Evolutionary conservation across 1,140 invertebrate genomes (phyloP), one percentile per base, ranked within the genome.

Genomic region (Gryon sp.): DNA sequence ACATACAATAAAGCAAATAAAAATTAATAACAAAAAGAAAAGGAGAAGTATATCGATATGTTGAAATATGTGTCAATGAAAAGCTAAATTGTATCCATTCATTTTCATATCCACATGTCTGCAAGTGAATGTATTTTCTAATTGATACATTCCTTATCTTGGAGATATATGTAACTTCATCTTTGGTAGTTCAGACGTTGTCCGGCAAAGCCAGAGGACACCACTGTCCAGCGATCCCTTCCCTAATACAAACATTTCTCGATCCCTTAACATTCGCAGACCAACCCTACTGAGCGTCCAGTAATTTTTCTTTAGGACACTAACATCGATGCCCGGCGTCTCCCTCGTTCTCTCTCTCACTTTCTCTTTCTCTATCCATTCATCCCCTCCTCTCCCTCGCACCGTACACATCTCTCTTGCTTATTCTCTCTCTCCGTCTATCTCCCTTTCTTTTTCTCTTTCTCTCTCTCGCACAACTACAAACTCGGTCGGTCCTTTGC

Each of bases 211-310:
- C 83, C 82, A 79, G 88, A 87, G 87, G 78, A 87, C 88, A 86
- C 86, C 88, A 88, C 88, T 86, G 86, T 88, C 87, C 88, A 85
- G 88, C 76, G 81, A 85, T 85, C 86, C 82, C 81, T 82, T 74
- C 77, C 81, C 82, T 55, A 79, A 78, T 65, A 83, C 81, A 78
- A 26, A 28, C 24, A 52, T 59, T 50, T 43, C 36, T 38, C 45
- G 52, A 66, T 78, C 81, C 80, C 84, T 84, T 85, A 85, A 80
- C 40, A 78, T 82, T 70, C 68, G 72, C 76, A 72, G 66, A 79
- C 38, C 69, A 66, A 65, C 41, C 66, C 66, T 79, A 50, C 78
- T 76, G 75, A 78, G 69, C 79, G 59, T 68, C 57, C 72, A 73
- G 76, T 68, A 77, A 86, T 87, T 86, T 88, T 87, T 86, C 82